These are phyloP conservation scores for Acanthornis magna DNA, from an alignment of 2,797 vertebrate genomes.

Conservation along the genomic window DNA sequence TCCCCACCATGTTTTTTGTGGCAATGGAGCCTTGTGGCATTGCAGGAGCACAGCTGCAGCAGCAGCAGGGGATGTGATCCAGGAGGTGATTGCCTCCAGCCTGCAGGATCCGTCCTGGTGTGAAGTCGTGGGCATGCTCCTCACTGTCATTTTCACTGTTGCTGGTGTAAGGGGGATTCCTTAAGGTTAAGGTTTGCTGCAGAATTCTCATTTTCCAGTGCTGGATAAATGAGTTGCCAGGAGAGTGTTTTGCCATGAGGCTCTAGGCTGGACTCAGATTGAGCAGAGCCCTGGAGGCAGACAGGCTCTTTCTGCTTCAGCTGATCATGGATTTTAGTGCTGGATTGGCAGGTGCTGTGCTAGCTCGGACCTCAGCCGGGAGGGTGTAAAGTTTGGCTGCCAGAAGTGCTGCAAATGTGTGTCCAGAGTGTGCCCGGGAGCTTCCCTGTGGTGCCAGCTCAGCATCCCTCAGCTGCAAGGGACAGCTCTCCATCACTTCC, in stretches of 20 bases:
- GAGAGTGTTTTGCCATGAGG: not conserved
- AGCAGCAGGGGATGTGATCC: not conserved
- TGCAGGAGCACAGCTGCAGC: not conserved
- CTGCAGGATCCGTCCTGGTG: not conserved
- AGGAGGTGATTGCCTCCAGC: not conserved
- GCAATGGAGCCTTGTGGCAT: not conserved
- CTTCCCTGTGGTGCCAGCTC: accelerated
- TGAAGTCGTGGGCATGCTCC: not conserved
- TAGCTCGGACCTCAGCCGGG: not conserved
- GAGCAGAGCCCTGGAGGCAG: not conserved
- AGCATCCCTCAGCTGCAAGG: accelerated
- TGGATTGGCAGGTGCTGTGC: not conserved
- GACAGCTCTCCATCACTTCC: not conserved
- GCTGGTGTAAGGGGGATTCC: not conserved
- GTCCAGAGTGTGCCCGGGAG: not conserved
- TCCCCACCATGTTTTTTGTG: not conserved
- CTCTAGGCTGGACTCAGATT: not conserved
- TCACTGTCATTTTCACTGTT: not conserved
- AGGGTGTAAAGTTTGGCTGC: not conserved
- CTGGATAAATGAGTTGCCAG: not conserved
- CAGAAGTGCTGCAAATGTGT: not conserved
- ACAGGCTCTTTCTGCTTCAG: not conserved
- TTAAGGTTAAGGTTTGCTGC: not conserved
- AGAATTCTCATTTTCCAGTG: not conserved
- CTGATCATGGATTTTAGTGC: accelerated